Evolutionary conservation across 2,797 vertebrate species (phyloP).

Genomic region (Enteromius argenteus): DNA sequence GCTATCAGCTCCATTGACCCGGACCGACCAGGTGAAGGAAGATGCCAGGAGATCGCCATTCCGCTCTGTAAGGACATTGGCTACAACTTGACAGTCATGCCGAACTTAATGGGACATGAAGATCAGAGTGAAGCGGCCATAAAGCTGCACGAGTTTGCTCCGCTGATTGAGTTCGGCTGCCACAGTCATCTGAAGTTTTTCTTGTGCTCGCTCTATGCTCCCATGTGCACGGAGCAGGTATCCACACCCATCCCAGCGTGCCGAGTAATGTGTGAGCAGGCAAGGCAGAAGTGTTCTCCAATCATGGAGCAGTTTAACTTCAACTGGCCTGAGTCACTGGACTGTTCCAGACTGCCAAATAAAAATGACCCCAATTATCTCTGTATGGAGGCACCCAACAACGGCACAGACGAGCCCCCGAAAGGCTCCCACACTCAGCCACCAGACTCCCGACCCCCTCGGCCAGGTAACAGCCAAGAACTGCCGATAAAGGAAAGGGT

Average conservation of each 20-base stretch:
- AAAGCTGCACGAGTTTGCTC: conserved; percentile 94
- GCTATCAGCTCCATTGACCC: conserved; percentile 92
- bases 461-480: conserved; percentile 76
- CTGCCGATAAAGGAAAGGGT: conserved; percentile 72
- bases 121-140: conserved; percentile 94
- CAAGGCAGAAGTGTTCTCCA: conserved; percentile 90
- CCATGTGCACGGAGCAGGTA: conserved; percentile 99
- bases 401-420: conserved; percentile 88
- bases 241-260: conserved; percentile 96
- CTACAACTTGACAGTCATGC: conserved; percentile 98
- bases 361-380: conserved; percentile 97
- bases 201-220: conserved; percentile 95
- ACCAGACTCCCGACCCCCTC: conserved; percentile 87
- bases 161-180: conserved; percentile 94
- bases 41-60: conserved; percentile 94
- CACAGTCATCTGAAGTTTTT: conserved; percentile 95
- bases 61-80: conserved; percentile 97
- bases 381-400: conserved; percentile 98
- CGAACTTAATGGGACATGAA: conserved; percentile 96
- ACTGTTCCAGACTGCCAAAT: conserved; percentile 92
- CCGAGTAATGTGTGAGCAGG: conserved; percentile 96
- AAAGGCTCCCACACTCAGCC: conserved; percentile 89
- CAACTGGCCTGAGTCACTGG: conserved; percentile 93
- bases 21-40: conserved; percentile 89
- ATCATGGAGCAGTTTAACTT: conserved; percentile 95